Percentiles rank a stretch among this genome's conserved stretches.
Conservation (phyloP, 2,797 vertebrate species). For the Poliocrania exsul region DNA sequence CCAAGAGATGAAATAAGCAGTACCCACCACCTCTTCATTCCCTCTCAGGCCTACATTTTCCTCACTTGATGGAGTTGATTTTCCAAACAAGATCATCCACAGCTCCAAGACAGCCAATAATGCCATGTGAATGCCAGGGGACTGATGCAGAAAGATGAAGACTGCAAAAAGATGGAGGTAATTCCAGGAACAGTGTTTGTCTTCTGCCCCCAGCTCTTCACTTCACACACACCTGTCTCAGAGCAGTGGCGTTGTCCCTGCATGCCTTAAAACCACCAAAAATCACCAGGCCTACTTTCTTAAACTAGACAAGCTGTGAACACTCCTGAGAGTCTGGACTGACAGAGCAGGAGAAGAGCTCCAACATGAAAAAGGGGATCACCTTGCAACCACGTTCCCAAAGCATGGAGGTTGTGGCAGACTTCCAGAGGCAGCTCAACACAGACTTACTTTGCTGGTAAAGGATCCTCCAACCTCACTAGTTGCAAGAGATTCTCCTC, state of each 20-base stretch:
- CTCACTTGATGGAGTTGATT: neutral
- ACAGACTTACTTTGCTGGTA: neutral
- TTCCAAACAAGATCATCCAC: neutral
- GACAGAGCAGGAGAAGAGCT: neutral
- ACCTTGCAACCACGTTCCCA: neutral
- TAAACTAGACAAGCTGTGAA: neutral
- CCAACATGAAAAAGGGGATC: neutral
- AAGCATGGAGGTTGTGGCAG: neutral
- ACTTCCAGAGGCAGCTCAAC: slow-evolving; percentile 14
- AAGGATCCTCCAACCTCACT: slow-evolving; percentile 33
- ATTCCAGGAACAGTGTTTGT: neutral
- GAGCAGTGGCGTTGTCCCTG: neutral
- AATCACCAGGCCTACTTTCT: neutral
- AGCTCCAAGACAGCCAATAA: neutral
- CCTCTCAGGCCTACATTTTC: neutral
- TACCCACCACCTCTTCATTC: neutral
- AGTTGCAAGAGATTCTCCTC: slow-evolving; percentile 15
- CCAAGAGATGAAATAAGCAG: neutral
- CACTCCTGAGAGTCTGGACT: neutral
- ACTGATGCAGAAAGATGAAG: neutral
- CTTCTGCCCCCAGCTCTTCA: neutral
- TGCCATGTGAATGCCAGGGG: neutral
- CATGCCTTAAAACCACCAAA: neutral
- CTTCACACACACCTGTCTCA: neutral
- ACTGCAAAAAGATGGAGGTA: neutral